Evolutionary conservation across 1,140 invertebrate genomes (phyloP).

Genomic region (Oreohelix idahoensis): DNA sequence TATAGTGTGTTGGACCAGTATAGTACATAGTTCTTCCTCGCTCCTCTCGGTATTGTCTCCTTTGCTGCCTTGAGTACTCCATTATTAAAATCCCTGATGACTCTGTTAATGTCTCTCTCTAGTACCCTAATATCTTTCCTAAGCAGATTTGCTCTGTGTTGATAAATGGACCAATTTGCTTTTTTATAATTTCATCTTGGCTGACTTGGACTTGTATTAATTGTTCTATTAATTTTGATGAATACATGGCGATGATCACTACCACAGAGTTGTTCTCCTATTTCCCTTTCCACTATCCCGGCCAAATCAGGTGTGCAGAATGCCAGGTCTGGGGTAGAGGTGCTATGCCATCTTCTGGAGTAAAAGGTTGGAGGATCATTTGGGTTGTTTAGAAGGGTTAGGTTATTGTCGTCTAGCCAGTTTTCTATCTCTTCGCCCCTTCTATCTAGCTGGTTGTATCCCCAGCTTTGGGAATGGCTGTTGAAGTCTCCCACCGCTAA

Average conservation of each 20-base stretch:
- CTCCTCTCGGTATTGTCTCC: not conserved
- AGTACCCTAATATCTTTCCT: not conserved
- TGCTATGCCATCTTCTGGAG: not conserved
- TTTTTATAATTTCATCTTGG: not conserved
- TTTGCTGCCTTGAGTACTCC: not conserved
- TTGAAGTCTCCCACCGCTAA: constrained; percentile 43
- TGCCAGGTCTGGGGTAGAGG: not conserved
- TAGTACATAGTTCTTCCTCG: not conserved
- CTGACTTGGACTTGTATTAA: not conserved
- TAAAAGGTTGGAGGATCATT: too few relatives aligned
- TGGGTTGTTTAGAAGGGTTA: too few relatives aligned
- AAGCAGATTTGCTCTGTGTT: too few relatives aligned
- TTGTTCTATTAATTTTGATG: not conserved
- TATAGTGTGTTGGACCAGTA: not conserved
- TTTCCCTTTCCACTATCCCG: not conserved
- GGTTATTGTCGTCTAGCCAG: constrained; percentile 15
- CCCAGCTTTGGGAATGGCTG: constrained; percentile 53
- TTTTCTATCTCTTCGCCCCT: constrained; percentile 45
- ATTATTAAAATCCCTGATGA: not conserved
- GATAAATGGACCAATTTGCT: not conserved
- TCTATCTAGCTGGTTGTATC: constrained; percentile 44
- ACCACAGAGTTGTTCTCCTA: not conserved
- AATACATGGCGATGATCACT: not conserved
- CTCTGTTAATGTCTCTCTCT: not conserved
- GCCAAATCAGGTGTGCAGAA: not conserved